Evolutionary conservation across 2,797 vertebrate genomes (phyloP).

Genomic region (Gymnothorax reevesii): DNA sequence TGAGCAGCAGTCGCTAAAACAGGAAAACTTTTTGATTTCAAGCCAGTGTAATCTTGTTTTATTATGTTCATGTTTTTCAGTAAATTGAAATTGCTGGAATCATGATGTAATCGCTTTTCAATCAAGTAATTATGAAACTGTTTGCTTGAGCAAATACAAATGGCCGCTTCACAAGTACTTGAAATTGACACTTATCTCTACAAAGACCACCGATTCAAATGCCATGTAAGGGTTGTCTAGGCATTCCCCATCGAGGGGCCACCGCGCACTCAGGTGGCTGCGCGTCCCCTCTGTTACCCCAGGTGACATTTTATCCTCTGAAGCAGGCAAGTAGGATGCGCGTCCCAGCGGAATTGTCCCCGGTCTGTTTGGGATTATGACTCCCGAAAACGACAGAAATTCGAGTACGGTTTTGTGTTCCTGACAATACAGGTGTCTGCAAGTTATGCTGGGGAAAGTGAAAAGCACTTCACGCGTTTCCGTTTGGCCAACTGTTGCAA

Average conservation of each 20-base stretch:
- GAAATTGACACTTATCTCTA: background rate
- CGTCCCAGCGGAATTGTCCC: background rate
- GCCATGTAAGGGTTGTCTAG: background rate
- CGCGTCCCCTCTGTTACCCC: background rate
- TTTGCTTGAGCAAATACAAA: background rate
- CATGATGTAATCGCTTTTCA: background rate
- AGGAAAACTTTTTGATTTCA: background rate
- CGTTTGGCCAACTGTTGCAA: background rate
- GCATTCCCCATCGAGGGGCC: constrained; percentile 1
- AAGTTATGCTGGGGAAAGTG: background rate
- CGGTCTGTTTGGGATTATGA: constrained; percentile 15
- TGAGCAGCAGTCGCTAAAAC: background rate
- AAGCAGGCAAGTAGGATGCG: background rate
- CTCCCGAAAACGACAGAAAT: constrained; percentile 3
- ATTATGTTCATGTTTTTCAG: background rate
- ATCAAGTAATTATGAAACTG: background rate
- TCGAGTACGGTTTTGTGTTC: background rate
- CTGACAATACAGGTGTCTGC: background rate
- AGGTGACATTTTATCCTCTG: background rate
- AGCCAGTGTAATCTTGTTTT: background rate
- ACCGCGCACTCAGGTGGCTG: constrained; percentile 1
- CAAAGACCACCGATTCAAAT: background rate
- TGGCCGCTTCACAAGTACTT: background rate
- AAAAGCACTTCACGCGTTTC: background rate
- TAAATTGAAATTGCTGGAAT: background rate